These are phyloP conservation scores for Daphoenositta chrysoptera DNA, from an alignment of 2,113 vertebrate genomes.

Conservation along the genomic window DNA sequence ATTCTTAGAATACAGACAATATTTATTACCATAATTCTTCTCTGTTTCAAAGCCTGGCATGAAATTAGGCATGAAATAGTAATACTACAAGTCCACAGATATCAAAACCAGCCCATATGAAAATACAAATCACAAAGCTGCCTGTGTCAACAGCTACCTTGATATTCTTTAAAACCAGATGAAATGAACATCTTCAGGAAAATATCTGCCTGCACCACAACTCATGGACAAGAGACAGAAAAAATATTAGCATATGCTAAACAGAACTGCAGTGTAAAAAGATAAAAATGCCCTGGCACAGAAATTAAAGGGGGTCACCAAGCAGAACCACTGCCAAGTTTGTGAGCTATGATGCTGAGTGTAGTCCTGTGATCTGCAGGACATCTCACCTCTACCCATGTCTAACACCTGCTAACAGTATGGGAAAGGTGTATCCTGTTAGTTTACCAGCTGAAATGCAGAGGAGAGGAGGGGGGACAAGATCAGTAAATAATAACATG, in stretches of 20 bases:
- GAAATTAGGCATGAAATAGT: constrained; percentile 13
- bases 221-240: neutral
- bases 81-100: neutral
- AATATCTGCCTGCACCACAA: neutral
- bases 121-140: neutral
- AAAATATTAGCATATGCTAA: neutral
- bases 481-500: neutral
- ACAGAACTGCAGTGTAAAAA: neutral
- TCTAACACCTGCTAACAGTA: neutral
- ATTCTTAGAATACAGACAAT: neutral
- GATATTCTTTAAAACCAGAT: neutral
- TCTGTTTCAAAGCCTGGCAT: neutral
- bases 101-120: neutral
- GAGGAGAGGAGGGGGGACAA: neutral
- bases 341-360: neutral
- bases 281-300: neutral
- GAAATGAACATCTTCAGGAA: neutral
- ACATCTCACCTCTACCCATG: neutral
- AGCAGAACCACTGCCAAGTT: neutral
- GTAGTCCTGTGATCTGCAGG: neutral
- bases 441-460: neutral
- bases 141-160: neutral
- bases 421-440: neutral
- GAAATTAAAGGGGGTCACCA: neutral
- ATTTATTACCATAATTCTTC: constrained; percentile 5